These are phyloP conservation scores for Oligia latruncula DNA, from an alignment of 2,888 invertebrate species.

Conservation along the genomic window DNA sequence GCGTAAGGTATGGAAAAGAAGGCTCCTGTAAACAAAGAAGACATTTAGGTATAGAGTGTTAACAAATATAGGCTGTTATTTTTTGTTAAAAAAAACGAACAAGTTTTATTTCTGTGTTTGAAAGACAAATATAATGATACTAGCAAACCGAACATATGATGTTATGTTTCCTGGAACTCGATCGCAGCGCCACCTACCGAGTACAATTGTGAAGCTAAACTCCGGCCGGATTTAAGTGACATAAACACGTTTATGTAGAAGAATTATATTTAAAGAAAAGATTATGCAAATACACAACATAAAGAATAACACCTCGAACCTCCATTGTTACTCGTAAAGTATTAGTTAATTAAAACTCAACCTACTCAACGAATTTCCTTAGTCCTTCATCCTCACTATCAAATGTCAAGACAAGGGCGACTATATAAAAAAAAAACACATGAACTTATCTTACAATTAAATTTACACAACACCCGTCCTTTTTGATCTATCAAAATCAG, in stretches of 20 bases:
- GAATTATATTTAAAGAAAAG: too few species aligned
- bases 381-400: conserved; percentile 68
- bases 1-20: neutral
- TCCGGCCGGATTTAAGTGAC: too few species aligned
- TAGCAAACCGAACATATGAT: too few species aligned
- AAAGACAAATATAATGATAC: neutral
- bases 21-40: neutral
- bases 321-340: neutral
- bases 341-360: conserved; percentile 19
- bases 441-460: conserved; percentile 32
- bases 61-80: neutral
- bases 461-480: conserved; percentile 5
- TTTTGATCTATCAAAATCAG: conserved; percentile 25
- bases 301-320: neutral
- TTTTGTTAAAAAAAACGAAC: too few species aligned
- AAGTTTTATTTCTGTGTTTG: too few species aligned
- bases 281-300: neutral
- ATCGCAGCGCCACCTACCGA: too few species aligned
- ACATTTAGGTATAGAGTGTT: neutral
- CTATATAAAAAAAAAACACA: conserved; percentile 63
- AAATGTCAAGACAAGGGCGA: conserved; percentile 70
- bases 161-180: too few species aligned
- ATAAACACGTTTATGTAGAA: too few species aligned
- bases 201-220: too few species aligned
- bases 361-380: conserved; percentile 59